A percentile compares a stretch with the other conserved stretches of the same genome.
phyloP scores from a whole-genome alignment of 2,113 vertebrate species.

The Gorilla gorilla region DNA sequence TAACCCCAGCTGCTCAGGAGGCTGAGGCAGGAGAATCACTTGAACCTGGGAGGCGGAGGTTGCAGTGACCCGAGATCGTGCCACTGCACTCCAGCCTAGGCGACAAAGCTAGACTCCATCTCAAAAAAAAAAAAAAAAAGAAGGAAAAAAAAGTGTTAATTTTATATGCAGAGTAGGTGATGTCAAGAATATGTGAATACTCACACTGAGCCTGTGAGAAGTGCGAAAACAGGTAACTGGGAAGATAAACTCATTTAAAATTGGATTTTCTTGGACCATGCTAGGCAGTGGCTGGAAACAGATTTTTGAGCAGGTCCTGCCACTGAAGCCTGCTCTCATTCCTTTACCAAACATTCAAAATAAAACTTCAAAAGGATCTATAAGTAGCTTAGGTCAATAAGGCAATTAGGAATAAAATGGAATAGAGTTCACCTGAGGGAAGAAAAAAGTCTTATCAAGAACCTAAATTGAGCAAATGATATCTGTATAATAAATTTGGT shows the following conservation, averaged over 20 bases:
- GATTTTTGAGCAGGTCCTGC: neutral
- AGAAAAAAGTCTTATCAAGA: conserved; percentile 32
- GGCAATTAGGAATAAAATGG: conserved; percentile 40
- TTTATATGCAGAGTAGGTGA: conserved; percentile 35
- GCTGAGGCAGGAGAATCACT: too few species aligned
- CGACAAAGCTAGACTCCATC: too few species aligned
- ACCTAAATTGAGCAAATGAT: neutral
- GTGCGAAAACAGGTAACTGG: neutral
- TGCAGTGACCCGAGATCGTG: too few species aligned
- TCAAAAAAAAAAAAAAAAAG: too few species aligned
- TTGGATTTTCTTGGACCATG: conserved; percentile 25
- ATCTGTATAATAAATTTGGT: neutral
- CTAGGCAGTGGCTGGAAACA: neutral
- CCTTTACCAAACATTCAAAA: conserved; percentile 16
- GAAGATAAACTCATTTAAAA: conserved; percentile 29
- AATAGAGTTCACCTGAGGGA: neutral
- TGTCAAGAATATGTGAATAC: conserved; percentile 48
- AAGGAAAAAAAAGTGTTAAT: conserved; percentile 16
- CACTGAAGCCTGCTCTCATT: neutral
- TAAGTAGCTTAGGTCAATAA: neutral
- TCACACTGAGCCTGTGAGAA: conserved; percentile 39
- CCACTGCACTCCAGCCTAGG: too few species aligned
- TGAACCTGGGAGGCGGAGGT: too few species aligned
- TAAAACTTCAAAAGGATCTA: conserved; percentile 10
- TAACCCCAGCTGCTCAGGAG: too few species aligned